Base-by-base conservation (phyloP, 1,140 invertebrate species). In the Ceratoteleas bidentatus region DNA sequence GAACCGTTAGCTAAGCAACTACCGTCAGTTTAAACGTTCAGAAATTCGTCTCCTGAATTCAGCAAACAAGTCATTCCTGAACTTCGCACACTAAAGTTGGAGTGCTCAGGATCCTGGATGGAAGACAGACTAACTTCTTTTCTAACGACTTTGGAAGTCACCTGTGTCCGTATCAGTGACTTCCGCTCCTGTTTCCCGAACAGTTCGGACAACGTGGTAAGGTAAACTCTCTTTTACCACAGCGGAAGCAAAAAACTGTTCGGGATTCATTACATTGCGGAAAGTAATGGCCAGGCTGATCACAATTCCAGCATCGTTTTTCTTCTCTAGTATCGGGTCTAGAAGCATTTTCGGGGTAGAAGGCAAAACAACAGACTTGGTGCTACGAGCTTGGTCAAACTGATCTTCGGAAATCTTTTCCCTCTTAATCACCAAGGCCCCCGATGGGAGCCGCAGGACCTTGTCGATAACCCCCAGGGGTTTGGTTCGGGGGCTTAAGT, bases 21-120 rank as follows among this genome's bases (percentile, higher is more conserved):
- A 7, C 53, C 65, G 8, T 69, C 65, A 10, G 65, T 69, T 53
- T 53, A 69, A 7, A 69, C 65, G n/a, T 69, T 34, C 4, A 58
- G 11, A 43, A 50, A 54, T 33, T 65, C 36, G 2, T 24, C 56
- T 24, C 6, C n/a, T 2, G n/a, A 9, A 2, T 10, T n/a, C 9
- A 24, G 4, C 24, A n/a, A n/a, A n/a, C 24, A 2, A 24, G 24
- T 24, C 24, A 1, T 24, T 24, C 24, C 24, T 24, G 24, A 24
- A 4, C 4, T 24, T 24, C 24, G 24, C 24, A 2, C 24, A 24
- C 24, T 24, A 24, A 24, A 24, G 24, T 1, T 1, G 1, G 24
- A 24, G 24, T 2, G 1, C 24, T 2, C 24, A 24, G 24, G 24
- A 24, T 24, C 24, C 4, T 24, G 24, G 24, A 4, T 24, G 24